Base-by-base conservation (phyloP, 2,797 vertebrate species). In the Urophycis tenuis region DNA sequence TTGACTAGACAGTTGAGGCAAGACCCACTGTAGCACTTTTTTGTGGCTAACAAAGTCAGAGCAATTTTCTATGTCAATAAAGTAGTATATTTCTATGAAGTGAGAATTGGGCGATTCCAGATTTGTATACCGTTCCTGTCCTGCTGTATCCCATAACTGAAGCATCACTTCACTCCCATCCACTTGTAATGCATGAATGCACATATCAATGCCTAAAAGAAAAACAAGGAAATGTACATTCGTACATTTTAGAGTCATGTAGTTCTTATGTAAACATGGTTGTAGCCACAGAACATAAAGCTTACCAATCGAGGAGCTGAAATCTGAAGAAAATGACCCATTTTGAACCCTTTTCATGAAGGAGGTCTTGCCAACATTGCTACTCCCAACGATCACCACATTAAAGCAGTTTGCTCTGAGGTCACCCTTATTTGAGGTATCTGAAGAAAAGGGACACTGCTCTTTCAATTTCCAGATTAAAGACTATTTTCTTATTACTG, bases 91-190 rank as follows among this genome's bases (percentile, higher is more conserved):
- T n/a, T 60, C 49, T 60, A 7, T 60, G 19, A 25, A 25, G 60
- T 71, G 69, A 71, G 69, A 22, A 2, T 33, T 71, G 15, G 7
- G 17, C 4, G 15, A 32, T 32, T 71, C 7, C 17, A 33, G 14
- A 71, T 14, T 30, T 31, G 7, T 33, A 33, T 78, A 93, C 98
- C 97, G 95, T 84, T 99, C 98, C 82, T 98, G 96, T 32, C 98
- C 98, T 0, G 97, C 97, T 0, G 97, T 98, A 87, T 99, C 97
- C 97, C 98, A 99, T 74, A 99, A 85, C 83, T 94, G 91, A 7
- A 99, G 92, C 17, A 89, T 87, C 77, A 96, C 94, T 49, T 12
- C 34, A 80, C 90, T 93, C 76, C 92, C 92, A 79, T 95, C 95
- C 89, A 98, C 92, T 0, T 86, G 3, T 45, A 98, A 76, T 31